A percentile compares a stretch with the other conserved stretches of the same genome.
Conservation (phyloP, 2,888 invertebrate species). For the Tethea ocularis region DNA sequence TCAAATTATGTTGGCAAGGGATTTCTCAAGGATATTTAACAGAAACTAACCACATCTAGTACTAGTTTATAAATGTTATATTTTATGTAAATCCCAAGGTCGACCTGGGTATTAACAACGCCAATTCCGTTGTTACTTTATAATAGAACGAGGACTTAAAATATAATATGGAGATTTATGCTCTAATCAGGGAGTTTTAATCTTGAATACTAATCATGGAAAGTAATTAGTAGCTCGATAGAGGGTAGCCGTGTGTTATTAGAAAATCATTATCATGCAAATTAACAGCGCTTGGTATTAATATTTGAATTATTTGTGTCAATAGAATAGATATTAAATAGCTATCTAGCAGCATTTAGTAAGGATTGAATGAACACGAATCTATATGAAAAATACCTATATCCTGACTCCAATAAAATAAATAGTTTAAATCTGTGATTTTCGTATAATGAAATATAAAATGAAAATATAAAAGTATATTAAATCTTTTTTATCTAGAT, state of each 20-base stretch:
- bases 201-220: constrained; percentile 29
- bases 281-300: constrained; percentile 21
- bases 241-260: constrained; percentile 21
- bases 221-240: constrained; percentile 27
- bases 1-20: neutral
- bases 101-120: constrained; percentile 17
- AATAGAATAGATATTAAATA: neutral
- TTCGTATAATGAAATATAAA: neutral
- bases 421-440: constrained; percentile 8
- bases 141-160: constrained; percentile 5
- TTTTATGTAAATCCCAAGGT: constrained; percentile 37
- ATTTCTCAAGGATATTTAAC: neutral
- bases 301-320: neutral
- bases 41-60: constrained; percentile 12
- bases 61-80: constrained; percentile 21
- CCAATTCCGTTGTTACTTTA: constrained; percentile 16
- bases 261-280: constrained; percentile 33
- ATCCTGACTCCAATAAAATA: neutral
- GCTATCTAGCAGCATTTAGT: neutral
- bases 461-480: neutral
- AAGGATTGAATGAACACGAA: neutral
- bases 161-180: constrained; percentile 4
- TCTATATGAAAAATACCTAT: neutral
- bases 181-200: constrained; percentile 18
- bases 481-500: neutral